A percentile compares a stretch with the other conserved stretches of the same genome.
Evolutionary conservation across 2,888 invertebrate species (phyloP).

Genomic region (Ceratothoa steindachneri): DNA sequence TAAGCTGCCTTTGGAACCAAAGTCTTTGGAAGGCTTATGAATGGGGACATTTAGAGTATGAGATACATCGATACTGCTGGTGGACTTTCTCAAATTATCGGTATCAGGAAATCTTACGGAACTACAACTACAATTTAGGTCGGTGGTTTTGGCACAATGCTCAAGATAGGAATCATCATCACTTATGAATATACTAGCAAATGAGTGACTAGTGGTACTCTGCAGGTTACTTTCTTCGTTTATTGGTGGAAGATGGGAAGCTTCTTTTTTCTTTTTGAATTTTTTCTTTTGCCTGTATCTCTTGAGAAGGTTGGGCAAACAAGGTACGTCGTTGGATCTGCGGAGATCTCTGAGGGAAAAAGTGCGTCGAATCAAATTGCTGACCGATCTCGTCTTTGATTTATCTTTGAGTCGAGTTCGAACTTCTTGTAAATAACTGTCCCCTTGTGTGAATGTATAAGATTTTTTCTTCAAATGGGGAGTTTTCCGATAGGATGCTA

Average conservation of each 20-base stretch:
- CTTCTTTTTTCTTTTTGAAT: not conserved
- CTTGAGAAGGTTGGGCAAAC: slow-evolving; percentile 1
- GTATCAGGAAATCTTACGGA: not conserved
- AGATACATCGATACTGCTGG: not conserved
- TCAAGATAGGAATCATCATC: not conserved
- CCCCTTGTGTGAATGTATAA: not conserved
- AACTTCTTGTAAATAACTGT: not conserved
- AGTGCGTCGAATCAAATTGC: not conserved
- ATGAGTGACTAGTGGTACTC: not conserved
- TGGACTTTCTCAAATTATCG: not conserved
- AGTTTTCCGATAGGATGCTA: not conserved
- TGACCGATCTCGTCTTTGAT: not conserved
- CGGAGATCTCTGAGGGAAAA: not conserved
- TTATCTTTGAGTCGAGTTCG: not conserved
- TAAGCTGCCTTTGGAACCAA: not conserved
- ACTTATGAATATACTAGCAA: not conserved
- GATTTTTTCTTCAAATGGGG: not conserved
- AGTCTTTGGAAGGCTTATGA: not conserved
- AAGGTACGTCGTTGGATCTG: not conserved
- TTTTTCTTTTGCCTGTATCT: not conserved
- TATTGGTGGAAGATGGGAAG: not conserved
- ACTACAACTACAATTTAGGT: not conserved
- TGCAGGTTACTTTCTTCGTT: not conserved
- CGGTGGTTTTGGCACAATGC: not conserved
- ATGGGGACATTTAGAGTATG: not conserved